Percentiles rank a stretch among this genome's conserved stretches.
phyloP scores from a whole-genome alignment of 2,113 vertebrate genomes.

The Brachypteracias leptosomus region DNA sequence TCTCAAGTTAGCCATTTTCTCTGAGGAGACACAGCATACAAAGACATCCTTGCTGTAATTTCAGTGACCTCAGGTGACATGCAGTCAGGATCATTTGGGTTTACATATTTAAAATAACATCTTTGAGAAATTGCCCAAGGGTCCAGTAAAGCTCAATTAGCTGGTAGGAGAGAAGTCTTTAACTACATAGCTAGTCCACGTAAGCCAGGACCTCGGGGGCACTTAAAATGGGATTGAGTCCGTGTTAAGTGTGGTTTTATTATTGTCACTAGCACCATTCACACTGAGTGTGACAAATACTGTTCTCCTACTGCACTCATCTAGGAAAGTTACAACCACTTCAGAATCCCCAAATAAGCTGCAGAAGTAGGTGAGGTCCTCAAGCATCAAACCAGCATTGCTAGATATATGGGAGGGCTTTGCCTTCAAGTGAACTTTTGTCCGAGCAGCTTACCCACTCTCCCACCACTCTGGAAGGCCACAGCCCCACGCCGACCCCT shows the following conservation, averaged over 20 bases:
- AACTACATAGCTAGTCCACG: neutral
- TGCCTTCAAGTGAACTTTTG: neutral
- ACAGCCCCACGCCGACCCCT: neutral
- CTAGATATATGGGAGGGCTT: neutral
- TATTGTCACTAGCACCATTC: neutral
- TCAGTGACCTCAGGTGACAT: conserved; percentile 18
- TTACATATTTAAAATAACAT: conserved; percentile 8
- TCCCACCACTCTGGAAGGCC: neutral
- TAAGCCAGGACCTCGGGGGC: neutral
- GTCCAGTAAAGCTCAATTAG: conserved; percentile 12
- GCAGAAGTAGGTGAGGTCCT: neutral
- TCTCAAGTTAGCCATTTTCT: neutral
- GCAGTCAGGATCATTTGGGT: neutral
- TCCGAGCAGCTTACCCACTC: neutral
- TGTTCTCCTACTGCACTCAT: neutral
- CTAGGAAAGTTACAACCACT: neutral
- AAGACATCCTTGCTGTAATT: neutral
- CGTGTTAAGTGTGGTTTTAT: neutral
- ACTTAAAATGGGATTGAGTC: neutral
- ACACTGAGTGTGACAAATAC: neutral
- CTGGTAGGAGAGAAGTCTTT: conserved; percentile 6
- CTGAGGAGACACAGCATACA: neutral
- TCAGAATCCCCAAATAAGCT: neutral
- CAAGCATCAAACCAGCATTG: neutral
- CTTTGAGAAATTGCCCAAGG: conserved; percentile 6